A percentile compares a stretch with the other conserved stretches of the same genome.
Evolutionary conservation across 2,888 invertebrate species (phyloP).

Genomic region (Creontiades dilutus): DNA sequence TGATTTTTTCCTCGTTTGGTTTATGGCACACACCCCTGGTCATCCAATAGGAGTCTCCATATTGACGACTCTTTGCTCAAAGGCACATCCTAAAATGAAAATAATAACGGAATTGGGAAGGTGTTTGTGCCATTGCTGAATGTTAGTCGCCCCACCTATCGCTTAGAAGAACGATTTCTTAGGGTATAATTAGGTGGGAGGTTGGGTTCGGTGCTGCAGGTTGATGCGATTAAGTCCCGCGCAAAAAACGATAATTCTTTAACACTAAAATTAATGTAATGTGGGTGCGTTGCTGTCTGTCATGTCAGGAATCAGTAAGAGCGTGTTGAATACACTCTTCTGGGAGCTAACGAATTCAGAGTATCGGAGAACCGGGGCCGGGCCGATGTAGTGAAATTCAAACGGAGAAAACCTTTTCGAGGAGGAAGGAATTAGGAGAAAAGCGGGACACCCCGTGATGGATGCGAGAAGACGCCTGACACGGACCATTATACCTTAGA

Average conservation of each 20-base stretch:
- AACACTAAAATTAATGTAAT: background rate
- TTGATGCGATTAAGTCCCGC: too few species aligned
- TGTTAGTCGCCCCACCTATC: too few species aligned
- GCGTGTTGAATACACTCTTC: background rate
- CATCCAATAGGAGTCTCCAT: too few species aligned
- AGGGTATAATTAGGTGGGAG: too few species aligned
- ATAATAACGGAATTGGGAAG: too few species aligned
- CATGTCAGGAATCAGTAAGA: background rate
- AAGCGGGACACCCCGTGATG: conserved; percentile 59
- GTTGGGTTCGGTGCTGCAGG: too few species aligned
- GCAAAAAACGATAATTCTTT: background rate
- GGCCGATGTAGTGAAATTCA: conserved; percentile 36
- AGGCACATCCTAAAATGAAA: too few species aligned
- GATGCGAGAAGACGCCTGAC: conserved; percentile 69
- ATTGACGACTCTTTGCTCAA: too few species aligned
- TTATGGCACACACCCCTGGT: too few species aligned
- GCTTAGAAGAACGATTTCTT: too few species aligned
- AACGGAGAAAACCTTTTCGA: conserved; percentile 37
- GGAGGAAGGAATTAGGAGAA: conserved; percentile 49
- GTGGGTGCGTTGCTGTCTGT: background rate
- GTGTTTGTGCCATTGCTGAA: too few species aligned
- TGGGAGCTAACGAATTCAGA: background rate
- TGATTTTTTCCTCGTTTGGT: too few species aligned
- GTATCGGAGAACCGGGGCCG: background rate
- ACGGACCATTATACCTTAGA: conserved; percentile 68